These are phyloP conservation scores for Tachyglossus aculeatus DNA, from an alignment of 2,797 vertebrate genomes.

Conservation along the genomic window DNA sequence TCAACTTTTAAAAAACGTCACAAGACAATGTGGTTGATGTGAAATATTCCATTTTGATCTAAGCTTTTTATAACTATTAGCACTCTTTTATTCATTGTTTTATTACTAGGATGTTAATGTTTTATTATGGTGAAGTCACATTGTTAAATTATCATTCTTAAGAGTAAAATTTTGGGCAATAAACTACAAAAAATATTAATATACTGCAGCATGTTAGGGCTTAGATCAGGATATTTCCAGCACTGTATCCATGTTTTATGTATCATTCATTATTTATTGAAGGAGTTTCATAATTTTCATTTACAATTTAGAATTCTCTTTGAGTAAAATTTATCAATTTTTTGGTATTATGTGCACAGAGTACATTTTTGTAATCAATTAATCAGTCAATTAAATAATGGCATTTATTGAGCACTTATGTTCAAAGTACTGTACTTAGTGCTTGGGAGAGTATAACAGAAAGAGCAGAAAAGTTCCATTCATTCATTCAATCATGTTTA, in stretches of 20 bases:
- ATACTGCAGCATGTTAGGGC: not conserved
- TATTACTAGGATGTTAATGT: too few relatives aligned
- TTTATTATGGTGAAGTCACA: not conserved
- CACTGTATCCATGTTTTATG: slow-evolving; percentile 28
- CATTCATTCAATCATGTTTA: too few relatives aligned
- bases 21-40: not conserved
- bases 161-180: slow-evolving; percentile 6
- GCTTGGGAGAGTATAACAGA: too few relatives aligned
- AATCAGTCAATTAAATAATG: too few relatives aligned
- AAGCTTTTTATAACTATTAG: too few relatives aligned
- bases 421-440: too few relatives aligned
- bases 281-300: slow-evolving; percentile 45
- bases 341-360: not conserved
- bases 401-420: too few relatives aligned
- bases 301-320: slow-evolving; percentile 30
- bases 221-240: not conserved
- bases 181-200: too few relatives aligned
- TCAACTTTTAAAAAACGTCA: slow-evolving; percentile 16
- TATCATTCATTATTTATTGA: slow-evolving; percentile 3
- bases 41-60: not conserved
- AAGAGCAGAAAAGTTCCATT: too few relatives aligned
- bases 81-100: too few relatives aligned
- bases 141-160: not conserved
- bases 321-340: slow-evolving; percentile 24
- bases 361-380: slow-evolving; percentile 19